These are phyloP conservation scores for Aradophagus sp. DNA, from an alignment of 1,140 invertebrate genomes.

Conservation along the genomic window DNA sequence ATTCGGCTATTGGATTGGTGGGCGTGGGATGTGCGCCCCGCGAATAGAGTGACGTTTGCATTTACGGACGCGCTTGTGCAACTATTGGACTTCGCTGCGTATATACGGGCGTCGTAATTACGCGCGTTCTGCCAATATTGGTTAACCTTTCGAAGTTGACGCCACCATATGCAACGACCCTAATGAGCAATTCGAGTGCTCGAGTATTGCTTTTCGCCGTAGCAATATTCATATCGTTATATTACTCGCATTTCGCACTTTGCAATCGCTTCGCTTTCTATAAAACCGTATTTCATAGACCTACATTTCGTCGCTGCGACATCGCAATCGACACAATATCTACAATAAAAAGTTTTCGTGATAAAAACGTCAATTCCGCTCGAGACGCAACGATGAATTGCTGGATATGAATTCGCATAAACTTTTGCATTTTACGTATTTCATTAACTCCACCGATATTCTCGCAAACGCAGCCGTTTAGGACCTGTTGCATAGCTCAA, in stretches of 20 bases:
- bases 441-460: constrained; percentile 8
- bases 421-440: background rate
- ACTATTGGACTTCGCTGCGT: constrained; percentile 30
- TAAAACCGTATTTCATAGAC: too few relatives aligned
- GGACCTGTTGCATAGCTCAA: constrained; percentile 52
- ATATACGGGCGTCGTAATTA: constrained; percentile 69
- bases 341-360: too few relatives aligned
- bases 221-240: constrained; percentile 66
- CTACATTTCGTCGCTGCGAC: constrained; percentile 35
- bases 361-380: too few relatives aligned
- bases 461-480: constrained; percentile 15
- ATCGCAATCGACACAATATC: too few relatives aligned
- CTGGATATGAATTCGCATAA: too few relatives aligned
- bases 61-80: constrained; percentile 42
- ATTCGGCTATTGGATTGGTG: constrained; percentile 42
- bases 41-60: constrained; percentile 41
- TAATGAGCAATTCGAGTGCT: constrained; percentile 73
- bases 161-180: constrained; percentile 73
- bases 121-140: constrained; percentile 74
- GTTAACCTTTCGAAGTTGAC: constrained; percentile 75
- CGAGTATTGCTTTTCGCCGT: constrained; percentile 64
- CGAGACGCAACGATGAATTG: too few relatives aligned
- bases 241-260: too few relatives aligned
- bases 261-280: constrained; percentile 48
- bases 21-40: constrained; percentile 6